These are phyloP conservation scores for Pelosia muscerda DNA, from an alignment of 2,888 invertebrate species.

Conservation along the genomic window DNA sequence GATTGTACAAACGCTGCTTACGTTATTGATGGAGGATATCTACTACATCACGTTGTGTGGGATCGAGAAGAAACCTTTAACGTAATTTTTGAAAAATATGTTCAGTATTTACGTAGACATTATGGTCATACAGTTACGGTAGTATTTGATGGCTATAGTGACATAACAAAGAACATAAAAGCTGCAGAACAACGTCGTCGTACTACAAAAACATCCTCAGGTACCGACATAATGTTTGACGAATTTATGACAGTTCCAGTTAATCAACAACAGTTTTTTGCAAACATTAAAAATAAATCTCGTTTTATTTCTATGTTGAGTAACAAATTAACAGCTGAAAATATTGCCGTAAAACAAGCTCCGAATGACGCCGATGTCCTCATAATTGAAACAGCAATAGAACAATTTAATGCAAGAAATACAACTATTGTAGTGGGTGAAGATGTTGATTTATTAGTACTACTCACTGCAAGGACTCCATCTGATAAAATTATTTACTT, in stretches of 20 bases:
- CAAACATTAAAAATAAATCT: slow-evolving; percentile 23
- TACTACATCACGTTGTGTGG: slow-evolving; percentile 17
- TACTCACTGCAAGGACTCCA: slow-evolving; percentile 29
- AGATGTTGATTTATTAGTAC: slow-evolving; percentile 29
- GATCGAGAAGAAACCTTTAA: slow-evolving; percentile 15
- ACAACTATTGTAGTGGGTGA: slow-evolving; percentile 31
- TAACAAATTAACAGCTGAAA: slow-evolving; percentile 23
- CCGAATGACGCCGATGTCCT: slow-evolving; percentile 5
- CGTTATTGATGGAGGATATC: slow-evolving; percentile 14
- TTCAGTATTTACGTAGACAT: slow-evolving; percentile 37
- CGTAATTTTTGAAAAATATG: slow-evolving; percentile 21
- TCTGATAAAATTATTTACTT: slow-evolving; percentile 28
- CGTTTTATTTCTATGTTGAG: slow-evolving; percentile 31
- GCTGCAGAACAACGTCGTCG: slow-evolving; percentile 36
- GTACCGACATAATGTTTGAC: slow-evolving; percentile 20
- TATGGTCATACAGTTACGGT: slow-evolving; percentile 34
- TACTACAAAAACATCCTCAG: slow-evolving; percentile 18
- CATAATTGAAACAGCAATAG: slow-evolving; percentile 32
- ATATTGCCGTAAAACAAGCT: slow-evolving; percentile 15
- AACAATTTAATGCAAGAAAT: slow-evolving; percentile 30
- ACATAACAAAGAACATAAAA: slow-evolving; percentile 29
- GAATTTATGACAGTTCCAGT: slow-evolving; percentile 18
- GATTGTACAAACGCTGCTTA: slow-evolving; percentile 8
- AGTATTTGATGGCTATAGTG: no score
- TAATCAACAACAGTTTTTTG: slow-evolving; percentile 26